These are phyloP conservation scores for Acheta domesticus DNA, from an alignment of 2,888 invertebrate species.

Conservation along the genomic window DNA sequence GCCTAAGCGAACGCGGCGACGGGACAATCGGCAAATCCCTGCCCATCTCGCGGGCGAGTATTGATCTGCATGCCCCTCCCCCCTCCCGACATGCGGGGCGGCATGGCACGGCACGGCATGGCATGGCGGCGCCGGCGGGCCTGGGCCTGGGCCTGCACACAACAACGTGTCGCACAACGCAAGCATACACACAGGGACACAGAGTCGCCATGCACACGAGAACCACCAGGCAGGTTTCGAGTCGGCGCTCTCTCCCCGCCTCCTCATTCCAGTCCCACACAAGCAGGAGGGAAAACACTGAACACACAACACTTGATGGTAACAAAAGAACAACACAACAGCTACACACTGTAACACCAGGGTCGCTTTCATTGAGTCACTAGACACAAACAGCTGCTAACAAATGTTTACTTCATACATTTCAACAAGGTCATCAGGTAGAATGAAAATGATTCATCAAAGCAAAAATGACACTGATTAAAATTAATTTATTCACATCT, in stretches of 20 bases:
- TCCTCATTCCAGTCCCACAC: neutral
- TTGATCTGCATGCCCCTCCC: neutral
- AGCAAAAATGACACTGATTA: neutral
- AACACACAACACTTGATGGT: neutral
- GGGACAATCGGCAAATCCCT: neutral
- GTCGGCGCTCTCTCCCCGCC: neutral
- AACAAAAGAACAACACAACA: neutral
- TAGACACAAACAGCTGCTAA: neutral
- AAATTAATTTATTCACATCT: constrained; percentile 18
- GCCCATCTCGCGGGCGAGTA: neutral
- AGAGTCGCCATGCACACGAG: neutral
- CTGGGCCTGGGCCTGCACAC: too few species aligned
- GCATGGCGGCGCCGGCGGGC: too few species aligned
- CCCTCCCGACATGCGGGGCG: too few species aligned
- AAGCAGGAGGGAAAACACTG: constrained; percentile 3
- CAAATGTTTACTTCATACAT: neutral
- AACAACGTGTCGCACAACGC: neutral
- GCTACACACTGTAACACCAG: neutral
- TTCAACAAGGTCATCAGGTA: constrained; percentile 18
- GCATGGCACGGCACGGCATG: too few species aligned
- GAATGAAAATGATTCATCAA: neutral
- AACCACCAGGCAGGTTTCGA: neutral
- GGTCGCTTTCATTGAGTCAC: neutral
- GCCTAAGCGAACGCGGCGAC: too few species aligned
- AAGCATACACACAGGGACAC: neutral